A percentile compares a stretch with the other conserved stretches of the same genome.
These are phyloP conservation scores for Xiphophorus couchianus DNA, from an alignment of 2,113 vertebrate genomes.

Conservation along the genomic window DNA sequence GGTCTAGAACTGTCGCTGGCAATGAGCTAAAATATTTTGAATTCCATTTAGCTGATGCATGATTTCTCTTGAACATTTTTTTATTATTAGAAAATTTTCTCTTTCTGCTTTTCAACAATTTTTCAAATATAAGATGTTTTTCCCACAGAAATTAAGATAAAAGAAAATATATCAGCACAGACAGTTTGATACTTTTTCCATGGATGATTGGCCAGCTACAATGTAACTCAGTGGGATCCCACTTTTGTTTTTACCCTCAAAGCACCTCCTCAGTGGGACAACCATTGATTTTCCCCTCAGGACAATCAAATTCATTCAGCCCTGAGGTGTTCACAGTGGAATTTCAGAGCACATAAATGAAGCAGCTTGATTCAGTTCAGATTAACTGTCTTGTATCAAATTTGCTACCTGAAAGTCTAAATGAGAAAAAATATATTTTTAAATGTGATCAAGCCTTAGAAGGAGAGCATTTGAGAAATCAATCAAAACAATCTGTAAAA, in stretches of 20 bases:
- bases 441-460: neutral
- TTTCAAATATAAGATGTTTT: slow-evolving; percentile 14
- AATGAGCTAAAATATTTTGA: too few relatives aligned
- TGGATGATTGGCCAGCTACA: slow-evolving; percentile 25
- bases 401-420: neutral
- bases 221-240: slow-evolving; percentile 14
- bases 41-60: too few relatives aligned
- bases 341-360: neutral
- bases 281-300: slow-evolving; percentile 36
- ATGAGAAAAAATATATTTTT: neutral
- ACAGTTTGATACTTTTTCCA: slow-evolving; percentile 31
- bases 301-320: slow-evolving; percentile 3
- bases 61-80: too few relatives aligned
- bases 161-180: slow-evolving; percentile 51
- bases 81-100: too few relatives aligned
- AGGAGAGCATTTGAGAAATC: neutral
- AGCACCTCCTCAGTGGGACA: slow-evolving; percentile 42
- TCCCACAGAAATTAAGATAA: slow-evolving; percentile 29
- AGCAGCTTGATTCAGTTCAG: neutral
- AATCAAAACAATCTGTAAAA: neutral
- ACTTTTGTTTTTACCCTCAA: slow-evolving; percentile 37
- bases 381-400: neutral
- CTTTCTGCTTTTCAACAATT: too few relatives aligned
- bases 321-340: slow-evolving; percentile 1
- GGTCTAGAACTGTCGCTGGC: too few relatives aligned